phyloP scores from a whole-genome alignment of 2,113 vertebrate species.

The Tachycineta bicolor region DNA sequence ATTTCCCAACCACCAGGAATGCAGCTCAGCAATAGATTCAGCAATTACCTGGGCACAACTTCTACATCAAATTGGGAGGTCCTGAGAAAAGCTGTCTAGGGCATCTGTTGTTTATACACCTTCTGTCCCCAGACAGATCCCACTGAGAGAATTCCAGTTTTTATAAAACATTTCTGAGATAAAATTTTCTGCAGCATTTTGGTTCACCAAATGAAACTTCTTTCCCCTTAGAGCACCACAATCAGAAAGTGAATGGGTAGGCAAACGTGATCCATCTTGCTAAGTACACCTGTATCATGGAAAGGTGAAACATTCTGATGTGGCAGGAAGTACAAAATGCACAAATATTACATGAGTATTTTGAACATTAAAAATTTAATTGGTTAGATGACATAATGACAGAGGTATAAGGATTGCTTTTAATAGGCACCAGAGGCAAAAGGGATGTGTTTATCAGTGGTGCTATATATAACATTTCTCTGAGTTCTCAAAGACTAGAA shows the following conservation, averaged over 20 bases:
- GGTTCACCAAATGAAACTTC: not conserved
- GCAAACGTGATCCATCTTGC: not conserved
- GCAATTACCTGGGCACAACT: not conserved
- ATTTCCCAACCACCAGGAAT: not conserved
- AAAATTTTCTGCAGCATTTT: not conserved
- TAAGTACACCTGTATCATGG: not conserved
- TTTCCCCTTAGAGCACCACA: not conserved
- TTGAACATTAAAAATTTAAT: not conserved
- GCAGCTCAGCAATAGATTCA: not conserved
- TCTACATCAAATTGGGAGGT: not conserved
- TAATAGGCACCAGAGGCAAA: not conserved
- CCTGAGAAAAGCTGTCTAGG: not conserved
- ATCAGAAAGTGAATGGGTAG: not conserved
- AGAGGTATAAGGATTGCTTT: not conserved
- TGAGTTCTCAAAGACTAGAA: not conserved
- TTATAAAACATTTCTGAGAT: not conserved
- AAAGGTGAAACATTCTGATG: fast-evolving
- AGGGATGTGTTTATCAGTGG: not conserved
- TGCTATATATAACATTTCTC: not conserved
- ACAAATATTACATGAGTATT: not conserved
- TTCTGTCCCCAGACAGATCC: not conserved
- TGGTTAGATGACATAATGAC: not conserved
- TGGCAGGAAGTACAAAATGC: not conserved
- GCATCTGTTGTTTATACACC: not conserved
- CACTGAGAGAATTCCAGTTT: not conserved